Evolutionary conservation across 2,888 invertebrate species (phyloP).

Genomic region (Diarsia brunnea): DNA sequence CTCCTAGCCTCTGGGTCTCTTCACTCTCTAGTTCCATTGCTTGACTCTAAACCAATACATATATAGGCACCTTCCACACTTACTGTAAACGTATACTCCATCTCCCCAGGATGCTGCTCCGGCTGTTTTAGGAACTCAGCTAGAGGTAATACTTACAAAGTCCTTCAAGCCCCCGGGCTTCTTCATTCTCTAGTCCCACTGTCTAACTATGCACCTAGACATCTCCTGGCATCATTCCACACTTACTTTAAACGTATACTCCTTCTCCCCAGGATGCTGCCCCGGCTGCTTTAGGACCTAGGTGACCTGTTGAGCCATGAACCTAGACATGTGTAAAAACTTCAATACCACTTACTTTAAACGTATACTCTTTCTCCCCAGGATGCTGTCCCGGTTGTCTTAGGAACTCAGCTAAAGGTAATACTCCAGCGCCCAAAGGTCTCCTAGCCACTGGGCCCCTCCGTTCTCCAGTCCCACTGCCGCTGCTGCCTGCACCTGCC

Average conservation of each 20-base stretch:
- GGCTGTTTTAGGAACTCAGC: conserved; percentile 92
- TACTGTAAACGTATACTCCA: conserved; percentile 95
- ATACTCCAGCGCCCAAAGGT: conserved; percentile 96
- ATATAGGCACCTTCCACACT: conserved; percentile 18
- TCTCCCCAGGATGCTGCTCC: conserved; percentile 92
- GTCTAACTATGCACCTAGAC: too few species aligned
- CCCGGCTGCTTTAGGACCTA: conserved; percentile 91
- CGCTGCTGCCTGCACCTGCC: conserved; percentile 88
- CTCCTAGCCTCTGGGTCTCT: too few species aligned
- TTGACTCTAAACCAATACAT: too few species aligned
- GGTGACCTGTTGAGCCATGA: too few species aligned
- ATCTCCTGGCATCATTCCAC: too few species aligned
- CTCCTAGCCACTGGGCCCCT: conserved; percentile 92
- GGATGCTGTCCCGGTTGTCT: conserved; percentile 90
- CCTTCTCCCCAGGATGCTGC: conserved; percentile 93
- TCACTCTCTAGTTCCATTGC: too few species aligned
- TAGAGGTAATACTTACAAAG: conserved; percentile 94
- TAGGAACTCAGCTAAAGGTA: conserved; percentile 93
- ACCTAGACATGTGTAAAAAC: too few species aligned
- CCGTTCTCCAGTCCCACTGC: conserved; percentile 88
- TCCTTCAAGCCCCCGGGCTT: too few species aligned
- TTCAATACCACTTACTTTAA: conserved; percentile 90
- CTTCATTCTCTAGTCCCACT: too few species aligned
- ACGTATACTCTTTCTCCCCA: conserved; percentile 95
- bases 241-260: conserved; percentile 94